These are phyloP conservation scores for Melinaea marsaeus DNA, from an alignment of 2,888 invertebrate genomes.

Conservation along the genomic window DNA sequence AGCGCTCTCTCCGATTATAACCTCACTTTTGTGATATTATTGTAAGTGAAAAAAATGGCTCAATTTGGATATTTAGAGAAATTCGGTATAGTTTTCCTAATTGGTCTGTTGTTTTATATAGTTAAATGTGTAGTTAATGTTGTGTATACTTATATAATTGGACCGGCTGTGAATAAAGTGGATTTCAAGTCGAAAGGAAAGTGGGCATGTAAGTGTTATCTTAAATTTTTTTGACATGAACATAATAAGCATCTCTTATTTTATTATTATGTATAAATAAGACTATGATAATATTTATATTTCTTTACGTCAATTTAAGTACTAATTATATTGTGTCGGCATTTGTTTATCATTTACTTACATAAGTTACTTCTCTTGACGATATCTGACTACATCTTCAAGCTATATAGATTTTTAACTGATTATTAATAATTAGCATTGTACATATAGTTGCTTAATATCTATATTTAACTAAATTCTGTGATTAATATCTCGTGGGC, in stretches of 20 bases:
- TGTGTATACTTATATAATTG: constrained; percentile 65
- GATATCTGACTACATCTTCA: no score
- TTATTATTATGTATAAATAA: no score
- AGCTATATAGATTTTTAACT: no score
- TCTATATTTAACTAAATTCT: no score
- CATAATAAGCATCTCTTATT: background rate
- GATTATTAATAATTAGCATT: no score
- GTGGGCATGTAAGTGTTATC: constrained; percentile 86
- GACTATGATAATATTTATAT: no score
- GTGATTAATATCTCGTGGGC: no score
- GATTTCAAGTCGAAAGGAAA: constrained; percentile 83
- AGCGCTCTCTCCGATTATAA: constrained; percentile 49
- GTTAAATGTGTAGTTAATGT: constrained; percentile 45
- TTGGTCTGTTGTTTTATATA: constrained; percentile 49
- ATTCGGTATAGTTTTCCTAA: constrained; percentile 64
- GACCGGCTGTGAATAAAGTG: constrained; percentile 77
- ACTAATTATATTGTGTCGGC: no score
- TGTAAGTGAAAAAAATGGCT: constrained; percentile 43
- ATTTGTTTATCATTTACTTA: no score
- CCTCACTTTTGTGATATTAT: constrained; percentile 38
- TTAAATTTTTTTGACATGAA: background rate
- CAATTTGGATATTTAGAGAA: constrained; percentile 59
- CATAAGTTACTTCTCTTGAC: no score
- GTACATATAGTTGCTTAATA: no score
- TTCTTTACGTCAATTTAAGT: no score